Conservation (phyloP, 2,113 vertebrate species). For the Crypturellus undulatus region DNA sequence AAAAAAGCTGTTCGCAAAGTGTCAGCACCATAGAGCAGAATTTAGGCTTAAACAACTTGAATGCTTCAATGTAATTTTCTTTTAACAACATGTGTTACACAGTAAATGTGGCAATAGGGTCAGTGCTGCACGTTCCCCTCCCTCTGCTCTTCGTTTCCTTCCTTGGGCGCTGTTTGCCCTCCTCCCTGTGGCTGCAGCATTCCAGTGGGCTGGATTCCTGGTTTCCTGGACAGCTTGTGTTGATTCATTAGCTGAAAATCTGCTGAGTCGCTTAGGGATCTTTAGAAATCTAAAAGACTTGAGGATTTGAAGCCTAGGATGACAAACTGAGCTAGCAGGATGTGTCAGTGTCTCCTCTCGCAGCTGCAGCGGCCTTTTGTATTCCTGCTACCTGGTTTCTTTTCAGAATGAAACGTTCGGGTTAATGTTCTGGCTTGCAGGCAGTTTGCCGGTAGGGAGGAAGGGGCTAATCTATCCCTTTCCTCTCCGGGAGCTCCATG, state of each 20-base stretch:
- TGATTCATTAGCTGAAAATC: constrained; percentile 65
- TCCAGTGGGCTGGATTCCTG: constrained; percentile 61
- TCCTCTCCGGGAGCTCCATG: constrained; percentile 2
- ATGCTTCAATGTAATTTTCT: neutral
- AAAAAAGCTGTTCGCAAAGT: neutral
- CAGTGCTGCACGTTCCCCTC: constrained; percentile 28
- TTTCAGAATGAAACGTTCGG: constrained; percentile 8
- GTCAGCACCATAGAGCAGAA: constrained; percentile 49
- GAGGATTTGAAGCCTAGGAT: neutral
- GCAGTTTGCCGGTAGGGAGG: constrained; percentile 27
- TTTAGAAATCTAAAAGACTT: constrained; percentile 36
- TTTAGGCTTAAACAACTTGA: neutral
- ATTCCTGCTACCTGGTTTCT: neutral
- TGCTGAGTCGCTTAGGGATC: constrained; percentile 38
- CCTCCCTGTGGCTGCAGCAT: constrained; percentile 18
- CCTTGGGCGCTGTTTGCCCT: neutral
- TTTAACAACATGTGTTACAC: too few species aligned
- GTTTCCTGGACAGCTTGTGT: constrained; percentile 66
- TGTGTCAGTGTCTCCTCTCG: constrained; percentile 18
- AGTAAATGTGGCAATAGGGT: neutral
- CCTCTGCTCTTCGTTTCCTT: constrained; percentile 64
- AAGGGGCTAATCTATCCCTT: constrained; percentile 14
- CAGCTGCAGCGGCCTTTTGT: neutral
- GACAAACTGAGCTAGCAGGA: constrained; percentile 41
- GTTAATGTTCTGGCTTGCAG: constrained; percentile 42